Conservation (phyloP, 2,113 vertebrate genomes). For the Heterotilapia buettikoferi region DNA sequence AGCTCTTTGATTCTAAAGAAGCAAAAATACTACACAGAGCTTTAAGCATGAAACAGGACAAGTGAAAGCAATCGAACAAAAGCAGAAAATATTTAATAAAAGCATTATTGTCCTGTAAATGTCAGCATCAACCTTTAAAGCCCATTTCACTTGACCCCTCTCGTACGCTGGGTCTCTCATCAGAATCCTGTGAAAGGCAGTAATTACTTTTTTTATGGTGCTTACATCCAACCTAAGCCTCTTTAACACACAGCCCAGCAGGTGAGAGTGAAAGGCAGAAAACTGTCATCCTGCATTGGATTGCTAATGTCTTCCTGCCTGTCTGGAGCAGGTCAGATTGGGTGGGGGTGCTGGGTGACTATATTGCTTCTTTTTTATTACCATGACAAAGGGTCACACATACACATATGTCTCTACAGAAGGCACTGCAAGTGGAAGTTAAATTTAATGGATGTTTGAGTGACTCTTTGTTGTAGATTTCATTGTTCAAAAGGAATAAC, state of each 20-base stretch:
- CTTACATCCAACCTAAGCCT: not conserved
- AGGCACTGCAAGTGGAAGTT: constrained; percentile 25
- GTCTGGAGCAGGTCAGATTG: constrained; percentile 16
- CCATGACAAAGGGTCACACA: constrained; percentile 55
- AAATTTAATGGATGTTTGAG: constrained; percentile 44
- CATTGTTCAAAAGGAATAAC: constrained; percentile 26
- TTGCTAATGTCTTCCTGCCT: constrained; percentile 39
- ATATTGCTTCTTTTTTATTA: constrained; percentile 42
- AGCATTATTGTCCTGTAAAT: not conserved
- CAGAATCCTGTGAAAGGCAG: constrained; percentile 7
- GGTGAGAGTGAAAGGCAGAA: constrained; percentile 44
- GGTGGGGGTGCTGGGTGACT: constrained; percentile 12
- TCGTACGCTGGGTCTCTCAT: not conserved
- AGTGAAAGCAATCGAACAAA: not conserved
- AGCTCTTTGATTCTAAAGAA: not conserved
- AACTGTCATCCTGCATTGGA: constrained; percentile 17
- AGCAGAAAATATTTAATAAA: not conserved
- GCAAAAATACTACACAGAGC: not conserved
- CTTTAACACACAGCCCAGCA: constrained; percentile 15
- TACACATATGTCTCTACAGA: constrained; percentile 38
- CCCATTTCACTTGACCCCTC: not conserved
- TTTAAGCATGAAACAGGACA: not conserved
- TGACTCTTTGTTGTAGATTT: constrained; percentile 16
- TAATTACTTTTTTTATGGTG: constrained; percentile 29
- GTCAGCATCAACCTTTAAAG: constrained; percentile 4